Conservation (phyloP, 2,113 vertebrate species). For the Seriola dumerili region DNA sequence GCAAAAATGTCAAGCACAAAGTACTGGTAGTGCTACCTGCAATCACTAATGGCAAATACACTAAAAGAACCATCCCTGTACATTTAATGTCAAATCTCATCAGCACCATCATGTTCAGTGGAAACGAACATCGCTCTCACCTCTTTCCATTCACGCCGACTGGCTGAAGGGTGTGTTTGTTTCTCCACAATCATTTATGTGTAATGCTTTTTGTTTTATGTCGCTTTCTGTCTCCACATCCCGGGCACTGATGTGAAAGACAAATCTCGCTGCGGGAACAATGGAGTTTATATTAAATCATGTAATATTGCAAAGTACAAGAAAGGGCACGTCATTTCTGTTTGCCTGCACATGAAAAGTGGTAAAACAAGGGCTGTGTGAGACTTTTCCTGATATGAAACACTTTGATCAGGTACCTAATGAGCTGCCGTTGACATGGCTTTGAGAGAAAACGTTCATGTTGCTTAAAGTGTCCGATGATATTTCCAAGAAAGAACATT, state of each 20-base stretch:
- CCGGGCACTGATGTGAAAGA: slow-evolving; percentile 41
- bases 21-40: background rate
- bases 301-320: slow-evolving; percentile 53
- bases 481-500: slow-evolving; percentile 47
- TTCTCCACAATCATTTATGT: slow-evolving; percentile 34
- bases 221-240: slow-evolving; percentile 42
- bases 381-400: slow-evolving; percentile 52
- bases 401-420: slow-evolving; percentile 73
- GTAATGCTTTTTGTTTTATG: slow-evolving; percentile 50
- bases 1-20: background rate
- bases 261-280: slow-evolving; percentile 38
- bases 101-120: slow-evolving; percentile 23
- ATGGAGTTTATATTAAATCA: slow-evolving; percentile 58
- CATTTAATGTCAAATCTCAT: slow-evolving; percentile 29
- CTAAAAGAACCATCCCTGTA: slow-evolving; percentile 17
- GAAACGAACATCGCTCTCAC: slow-evolving; percentile 40
- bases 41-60: background rate
- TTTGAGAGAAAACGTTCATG: slow-evolving; percentile 60
- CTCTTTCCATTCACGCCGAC: slow-evolving; percentile 29
- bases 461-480: slow-evolving; percentile 56
- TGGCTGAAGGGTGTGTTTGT: slow-evolving; percentile 50
- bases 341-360: slow-evolving; percentile 60
- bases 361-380: slow-evolving; percentile 45
- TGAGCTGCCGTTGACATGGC: slow-evolving; percentile 64
- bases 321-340: slow-evolving; percentile 58